Conservation (phyloP, 2,888 invertebrate species). For the Thecocarcelia acutangulata region DNA sequence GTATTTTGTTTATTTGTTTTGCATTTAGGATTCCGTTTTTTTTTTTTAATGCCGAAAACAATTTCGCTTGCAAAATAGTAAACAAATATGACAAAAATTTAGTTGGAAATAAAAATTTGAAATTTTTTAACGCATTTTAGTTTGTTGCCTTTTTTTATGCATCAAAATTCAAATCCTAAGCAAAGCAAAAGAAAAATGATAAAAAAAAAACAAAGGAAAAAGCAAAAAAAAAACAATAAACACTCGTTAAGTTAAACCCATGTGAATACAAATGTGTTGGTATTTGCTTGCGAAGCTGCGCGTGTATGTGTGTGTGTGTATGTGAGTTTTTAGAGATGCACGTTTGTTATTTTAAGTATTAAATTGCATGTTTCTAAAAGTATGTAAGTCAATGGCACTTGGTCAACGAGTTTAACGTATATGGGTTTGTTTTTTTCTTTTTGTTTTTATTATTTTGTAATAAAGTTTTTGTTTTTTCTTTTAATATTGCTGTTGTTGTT, state of each 20-base stretch:
- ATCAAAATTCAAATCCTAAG: slow-evolving; percentile 19
- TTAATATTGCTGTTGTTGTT: not conserved
- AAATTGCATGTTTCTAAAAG: slow-evolving; percentile 37
- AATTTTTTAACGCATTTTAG: slow-evolving; percentile 34
- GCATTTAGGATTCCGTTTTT: slow-evolving; percentile 22
- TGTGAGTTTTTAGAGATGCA: slow-evolving; percentile 21
- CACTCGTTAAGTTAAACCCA: not conserved
- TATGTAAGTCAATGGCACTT: slow-evolving; percentile 68
- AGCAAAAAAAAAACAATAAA: not conserved
- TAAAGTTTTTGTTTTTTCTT: slow-evolving; percentile 30
- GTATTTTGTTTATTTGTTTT: slow-evolving; percentile 28
- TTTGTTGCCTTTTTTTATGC: slow-evolving; percentile 10
- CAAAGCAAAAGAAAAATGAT: no score
- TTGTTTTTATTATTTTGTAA: slow-evolving; percentile 5
- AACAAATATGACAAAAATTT: slow-evolving; percentile 54
- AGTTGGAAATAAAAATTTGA: slow-evolving; percentile 21
- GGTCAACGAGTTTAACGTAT: slow-evolving; percentile 67
- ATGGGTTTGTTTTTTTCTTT: slow-evolving; percentile 50
- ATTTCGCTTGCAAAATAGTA: slow-evolving; percentile 46
- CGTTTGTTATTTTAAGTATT: slow-evolving; percentile 29
- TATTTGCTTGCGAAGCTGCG: not conserved
- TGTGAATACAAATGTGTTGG: not conserved
- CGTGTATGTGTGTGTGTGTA: not conserved
- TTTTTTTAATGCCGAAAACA: slow-evolving; percentile 7
- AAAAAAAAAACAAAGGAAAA: not conserved